Conservation (phyloP, 2,797 vertebrate genomes). For the Otolemur crassicaudatus region DNA sequence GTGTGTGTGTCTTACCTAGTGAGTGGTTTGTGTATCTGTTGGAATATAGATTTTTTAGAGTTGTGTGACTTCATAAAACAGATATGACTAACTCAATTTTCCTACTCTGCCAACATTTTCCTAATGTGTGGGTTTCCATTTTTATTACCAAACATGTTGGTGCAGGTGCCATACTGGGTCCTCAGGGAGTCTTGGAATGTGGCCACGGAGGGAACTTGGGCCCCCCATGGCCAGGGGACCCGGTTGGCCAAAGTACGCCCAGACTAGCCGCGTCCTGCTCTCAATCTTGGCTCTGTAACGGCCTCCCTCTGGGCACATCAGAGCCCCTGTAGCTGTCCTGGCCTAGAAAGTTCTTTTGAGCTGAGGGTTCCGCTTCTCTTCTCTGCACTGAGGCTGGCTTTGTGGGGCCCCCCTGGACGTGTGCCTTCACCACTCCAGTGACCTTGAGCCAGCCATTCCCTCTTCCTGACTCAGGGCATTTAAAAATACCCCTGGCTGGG, state of each 20-base stretch:
- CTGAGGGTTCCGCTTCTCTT: not conserved
- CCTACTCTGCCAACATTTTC: not conserved
- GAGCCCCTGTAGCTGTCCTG: not conserved
- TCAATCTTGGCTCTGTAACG: too few species aligned
- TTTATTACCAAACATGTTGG: not conserved
- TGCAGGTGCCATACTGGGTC: not conserved
- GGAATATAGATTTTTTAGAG: not conserved
- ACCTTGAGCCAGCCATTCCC: not conserved
- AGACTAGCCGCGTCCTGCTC: accelerated
- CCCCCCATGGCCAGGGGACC: accelerated
- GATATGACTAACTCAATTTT: not conserved
- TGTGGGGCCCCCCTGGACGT: not conserved
- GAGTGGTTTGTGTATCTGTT: not conserved
- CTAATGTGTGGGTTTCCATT: not conserved
- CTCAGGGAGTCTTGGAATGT: not conserved
- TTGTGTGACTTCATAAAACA: not conserved
- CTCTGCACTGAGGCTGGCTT: not conserved
- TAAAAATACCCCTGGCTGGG: not conserved
- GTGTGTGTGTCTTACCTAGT: not conserved
- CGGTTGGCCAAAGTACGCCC: accelerated
- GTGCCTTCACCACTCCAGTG: not conserved
- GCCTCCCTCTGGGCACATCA: not conserved
- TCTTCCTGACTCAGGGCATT: not conserved
- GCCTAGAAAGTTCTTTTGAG: not conserved
- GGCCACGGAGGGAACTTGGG: not conserved